A percentile compares a stretch with the other conserved stretches of the same genome.
Conservation (phyloP, 2,888 invertebrate species). For the Malthinus seriepunctatus region DNA sequence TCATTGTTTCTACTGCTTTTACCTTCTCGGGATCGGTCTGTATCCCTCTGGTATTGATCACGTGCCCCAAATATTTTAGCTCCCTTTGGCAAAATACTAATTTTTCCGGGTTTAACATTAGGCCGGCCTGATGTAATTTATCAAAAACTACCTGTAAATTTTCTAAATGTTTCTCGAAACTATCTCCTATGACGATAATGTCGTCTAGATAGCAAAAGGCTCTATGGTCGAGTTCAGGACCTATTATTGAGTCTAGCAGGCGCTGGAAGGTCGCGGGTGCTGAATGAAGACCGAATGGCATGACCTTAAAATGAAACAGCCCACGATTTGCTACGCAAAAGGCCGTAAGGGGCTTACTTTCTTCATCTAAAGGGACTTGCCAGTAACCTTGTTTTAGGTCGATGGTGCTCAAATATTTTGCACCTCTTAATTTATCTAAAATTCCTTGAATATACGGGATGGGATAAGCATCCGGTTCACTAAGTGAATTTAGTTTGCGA, state of each 20-base stretch:
- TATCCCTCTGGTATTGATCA: constrained; percentile 5
- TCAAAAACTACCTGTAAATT: neutral
- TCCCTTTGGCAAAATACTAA: neutral
- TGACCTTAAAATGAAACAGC: constrained; percentile 7
- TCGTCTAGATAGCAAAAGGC: constrained; percentile 4
- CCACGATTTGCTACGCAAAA: constrained; percentile 37
- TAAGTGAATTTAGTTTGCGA: constrained; percentile 33
- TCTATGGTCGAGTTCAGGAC: neutral
- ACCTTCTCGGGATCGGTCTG: constrained; percentile 34
- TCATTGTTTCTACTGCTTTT: constrained; percentile 20
- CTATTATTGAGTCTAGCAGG: neutral
- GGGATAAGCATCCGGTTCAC: constrained; percentile 32
- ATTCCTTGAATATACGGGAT: constrained; percentile 15
- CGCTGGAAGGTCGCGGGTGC: constrained; percentile 29
- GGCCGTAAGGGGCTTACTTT: constrained; percentile 32
- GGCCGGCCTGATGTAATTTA: neutral
- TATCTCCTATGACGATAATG: neutral
- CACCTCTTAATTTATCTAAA: constrained; percentile 27
- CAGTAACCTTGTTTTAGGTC: constrained; percentile 38
- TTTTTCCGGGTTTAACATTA: neutral
- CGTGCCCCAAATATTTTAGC: neutral
- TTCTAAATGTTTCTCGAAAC: constrained; percentile 23
- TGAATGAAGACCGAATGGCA: constrained; percentile 10
- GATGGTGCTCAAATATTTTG: constrained; percentile 31
- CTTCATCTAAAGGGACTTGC: constrained; percentile 31